Evolutionary conservation across 2,888 invertebrate species (phyloP).

Genomic region (Ectobius pallidus): DNA sequence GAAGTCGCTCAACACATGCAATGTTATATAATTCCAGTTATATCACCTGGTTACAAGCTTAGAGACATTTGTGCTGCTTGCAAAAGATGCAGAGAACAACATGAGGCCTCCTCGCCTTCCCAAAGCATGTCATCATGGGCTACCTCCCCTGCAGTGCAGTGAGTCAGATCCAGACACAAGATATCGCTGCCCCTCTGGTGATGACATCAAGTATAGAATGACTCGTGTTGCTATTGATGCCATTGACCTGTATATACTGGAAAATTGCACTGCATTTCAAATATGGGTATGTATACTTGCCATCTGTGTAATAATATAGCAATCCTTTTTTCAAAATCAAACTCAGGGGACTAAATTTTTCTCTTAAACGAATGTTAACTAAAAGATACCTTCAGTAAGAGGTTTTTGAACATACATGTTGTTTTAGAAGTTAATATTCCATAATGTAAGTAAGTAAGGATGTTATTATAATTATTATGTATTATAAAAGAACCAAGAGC

Average conservation of each 20-base stretch:
- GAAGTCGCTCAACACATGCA: too few relatives aligned
- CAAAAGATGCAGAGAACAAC: constrained; percentile 89
- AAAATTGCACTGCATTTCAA: constrained; percentile 85
- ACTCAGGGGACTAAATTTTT: too few relatives aligned
- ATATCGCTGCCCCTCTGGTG: constrained; percentile 77
- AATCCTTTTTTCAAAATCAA: too few relatives aligned
- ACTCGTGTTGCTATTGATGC: constrained; percentile 87
- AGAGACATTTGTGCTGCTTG: constrained; percentile 85
- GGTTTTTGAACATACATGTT: too few relatives aligned
- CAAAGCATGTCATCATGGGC: constrained; percentile 80
- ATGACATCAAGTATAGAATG: constrained; percentile 93
- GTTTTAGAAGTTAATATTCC: too few relatives aligned
- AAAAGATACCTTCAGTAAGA: too few relatives aligned
- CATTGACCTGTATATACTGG: constrained; percentile 89
- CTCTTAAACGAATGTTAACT: too few relatives aligned
- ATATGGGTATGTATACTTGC: constrained; percentile 72
- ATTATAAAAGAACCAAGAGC: too few relatives aligned
- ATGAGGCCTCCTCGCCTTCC: constrained; percentile 81
- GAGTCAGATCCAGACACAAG: constrained; percentile 72
- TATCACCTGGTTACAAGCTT: constrained; percentile 86
- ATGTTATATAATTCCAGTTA: constrained; percentile 57
- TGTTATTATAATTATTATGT: too few relatives aligned
- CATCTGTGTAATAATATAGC: too few relatives aligned
- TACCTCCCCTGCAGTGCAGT: constrained; percentile 70
- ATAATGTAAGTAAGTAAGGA: too few relatives aligned